phyloP scores from a whole-genome alignment of 2,113 vertebrate genomes.

The Girardinichthys multiradiatus region DNA sequence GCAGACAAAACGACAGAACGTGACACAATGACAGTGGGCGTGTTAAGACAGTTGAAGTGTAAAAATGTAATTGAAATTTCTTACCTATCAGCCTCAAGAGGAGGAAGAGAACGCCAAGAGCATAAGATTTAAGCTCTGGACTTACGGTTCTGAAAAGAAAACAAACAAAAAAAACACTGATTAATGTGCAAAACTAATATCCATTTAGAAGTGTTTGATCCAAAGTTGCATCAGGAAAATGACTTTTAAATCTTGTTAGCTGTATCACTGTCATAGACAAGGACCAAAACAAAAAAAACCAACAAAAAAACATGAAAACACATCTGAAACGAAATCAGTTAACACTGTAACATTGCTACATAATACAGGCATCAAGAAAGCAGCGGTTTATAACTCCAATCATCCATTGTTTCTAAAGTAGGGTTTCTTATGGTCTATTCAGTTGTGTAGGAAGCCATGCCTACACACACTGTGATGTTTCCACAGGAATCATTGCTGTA shows the following conservation, averaged over 20 bases:
- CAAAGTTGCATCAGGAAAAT: neutral
- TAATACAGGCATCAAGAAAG: too few relatives aligned
- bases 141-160: slow-evolving; percentile 74
- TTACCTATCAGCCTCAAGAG: slow-evolving; percentile 79
- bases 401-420: too few relatives aligned
- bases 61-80: slow-evolving; percentile 3
- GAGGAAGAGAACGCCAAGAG: slow-evolving; percentile 79
- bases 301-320: too few relatives aligned
- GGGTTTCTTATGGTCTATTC: too few relatives aligned
- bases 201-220: neutral
- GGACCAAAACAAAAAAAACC: neutral
- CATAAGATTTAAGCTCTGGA: slow-evolving; percentile 80
- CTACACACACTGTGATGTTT: too few relatives aligned
- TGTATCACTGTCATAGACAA: neutral
- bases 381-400: too few relatives aligned
- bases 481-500: too few relatives aligned
- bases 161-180: neutral
- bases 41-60: too few relatives aligned
- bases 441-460: too few relatives aligned
- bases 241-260: neutral
- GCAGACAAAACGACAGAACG: neutral
- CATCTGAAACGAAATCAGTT: too few relatives aligned
- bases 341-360: too few relatives aligned
- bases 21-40: too few relatives aligned
- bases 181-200: neutral